Percentiles rank a stretch among this genome's conserved stretches.
Evolutionary conservation across 2,888 invertebrate species (phyloP).

Genomic region (Heliconius aoede): DNA sequence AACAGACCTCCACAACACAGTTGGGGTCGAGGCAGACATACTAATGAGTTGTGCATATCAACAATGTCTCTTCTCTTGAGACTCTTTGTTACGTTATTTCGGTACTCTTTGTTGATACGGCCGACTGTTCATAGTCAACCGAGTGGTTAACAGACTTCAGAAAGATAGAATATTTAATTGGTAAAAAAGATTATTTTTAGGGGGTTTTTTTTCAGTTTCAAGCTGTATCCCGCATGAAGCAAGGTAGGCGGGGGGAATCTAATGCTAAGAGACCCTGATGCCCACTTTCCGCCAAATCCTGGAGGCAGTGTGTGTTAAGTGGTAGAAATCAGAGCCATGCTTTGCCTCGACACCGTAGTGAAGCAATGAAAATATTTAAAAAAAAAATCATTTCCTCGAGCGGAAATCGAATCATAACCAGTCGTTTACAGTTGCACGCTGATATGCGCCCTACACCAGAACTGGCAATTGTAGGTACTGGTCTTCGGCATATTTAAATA

Average conservation of each 20-base stretch:
- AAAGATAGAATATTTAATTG: background rate
- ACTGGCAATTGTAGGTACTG: too few species aligned
- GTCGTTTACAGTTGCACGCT: too few species aligned
- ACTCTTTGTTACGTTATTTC: conserved; percentile 45
- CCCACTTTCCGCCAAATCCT: background rate
- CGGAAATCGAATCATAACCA: too few species aligned
- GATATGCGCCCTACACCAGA: too few species aligned
- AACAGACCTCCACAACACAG: conserved; percentile 22
- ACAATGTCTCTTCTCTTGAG: conserved; percentile 41
- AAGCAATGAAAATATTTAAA: too few species aligned
- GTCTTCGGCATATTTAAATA: too few species aligned
- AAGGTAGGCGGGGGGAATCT: background rate
- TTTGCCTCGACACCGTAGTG: too few species aligned
- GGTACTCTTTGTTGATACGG: conserved; percentile 35
- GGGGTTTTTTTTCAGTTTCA: background rate
- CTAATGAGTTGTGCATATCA: conserved; percentile 44
- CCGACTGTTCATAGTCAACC: background rate
- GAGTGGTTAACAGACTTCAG: background rate
- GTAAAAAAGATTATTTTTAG: background rate
- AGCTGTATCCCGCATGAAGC: background rate
- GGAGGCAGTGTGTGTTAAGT: too few species aligned
- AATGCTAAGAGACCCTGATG: background rate
- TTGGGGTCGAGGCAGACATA: conserved; percentile 35
- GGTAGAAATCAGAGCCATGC: too few species aligned
- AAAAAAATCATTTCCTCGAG: too few species aligned